Conservation (phyloP, 2,888 invertebrate species). For the Tanytarsus gracilentus region DNA sequence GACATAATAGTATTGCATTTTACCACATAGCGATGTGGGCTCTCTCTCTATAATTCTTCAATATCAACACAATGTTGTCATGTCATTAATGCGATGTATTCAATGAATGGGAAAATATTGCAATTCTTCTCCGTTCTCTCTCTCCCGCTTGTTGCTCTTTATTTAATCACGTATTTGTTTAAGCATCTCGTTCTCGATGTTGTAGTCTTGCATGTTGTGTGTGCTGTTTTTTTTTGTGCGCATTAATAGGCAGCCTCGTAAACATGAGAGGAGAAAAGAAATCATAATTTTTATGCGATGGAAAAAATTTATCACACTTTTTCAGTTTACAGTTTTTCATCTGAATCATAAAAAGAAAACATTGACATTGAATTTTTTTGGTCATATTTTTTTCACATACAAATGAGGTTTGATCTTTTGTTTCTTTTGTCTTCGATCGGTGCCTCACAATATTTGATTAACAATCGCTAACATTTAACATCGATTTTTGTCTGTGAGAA, state of each 20-base stretch:
- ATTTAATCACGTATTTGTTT: conserved; percentile 28
- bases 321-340: conserved; percentile 11
- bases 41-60: conserved; percentile 28
- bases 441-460: no score
- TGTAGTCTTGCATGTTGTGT: no score
- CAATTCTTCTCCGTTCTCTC: background rate
- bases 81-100: conserved; percentile 26
- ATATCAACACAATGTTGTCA: conserved; percentile 28
- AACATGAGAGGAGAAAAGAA: conserved; percentile 4
- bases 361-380: background rate
- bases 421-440: no score
- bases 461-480: no score
- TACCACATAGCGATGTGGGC: no score
- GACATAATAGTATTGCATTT: no score
- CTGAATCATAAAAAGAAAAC: background rate
- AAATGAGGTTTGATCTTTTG: conserved; percentile 1
- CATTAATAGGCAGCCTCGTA: no score
- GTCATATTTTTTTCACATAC: background rate
- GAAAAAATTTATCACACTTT: conserved; percentile 7
- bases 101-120: conserved; percentile 13
- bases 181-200: background rate
- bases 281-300: conserved; percentile 5
- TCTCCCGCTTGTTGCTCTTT: conserved; percentile 15
- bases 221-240: no score
- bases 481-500: no score